Percentiles rank a stretch among this genome's conserved stretches.
These are phyloP conservation scores for Xyrichtys novacula DNA, from an alignment of 2,797 vertebrate genomes.

Conservation along the genomic window DNA sequence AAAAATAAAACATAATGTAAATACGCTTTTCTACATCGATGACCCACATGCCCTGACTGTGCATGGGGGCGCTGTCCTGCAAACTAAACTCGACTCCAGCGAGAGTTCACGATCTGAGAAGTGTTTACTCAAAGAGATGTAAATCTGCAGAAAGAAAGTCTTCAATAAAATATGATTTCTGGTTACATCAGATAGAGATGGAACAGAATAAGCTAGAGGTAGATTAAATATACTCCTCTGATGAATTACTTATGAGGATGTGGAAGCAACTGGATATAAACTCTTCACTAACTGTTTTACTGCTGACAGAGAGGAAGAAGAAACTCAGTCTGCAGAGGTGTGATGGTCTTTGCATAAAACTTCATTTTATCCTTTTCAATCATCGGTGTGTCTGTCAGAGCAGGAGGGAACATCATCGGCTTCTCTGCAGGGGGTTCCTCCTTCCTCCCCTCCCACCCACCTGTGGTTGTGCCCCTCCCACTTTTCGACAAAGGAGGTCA, in stretches of 20 bases:
- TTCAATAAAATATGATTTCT: constrained; percentile 18
- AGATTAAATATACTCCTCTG: background rate
- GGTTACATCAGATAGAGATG: constrained; percentile 9
- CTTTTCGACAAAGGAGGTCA: too few relatives aligned
- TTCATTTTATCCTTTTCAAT: background rate
- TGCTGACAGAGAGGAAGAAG: background rate
- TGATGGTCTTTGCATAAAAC: background rate
- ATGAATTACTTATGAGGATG: constrained; percentile 21
- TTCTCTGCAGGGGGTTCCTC: background rate
- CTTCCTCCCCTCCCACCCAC: background rate
- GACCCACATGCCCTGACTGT: background rate
- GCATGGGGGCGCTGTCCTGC: background rate
- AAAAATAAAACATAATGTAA: background rate
- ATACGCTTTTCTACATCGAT: background rate
- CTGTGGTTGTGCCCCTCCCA: background rate
- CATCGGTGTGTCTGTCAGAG: background rate
- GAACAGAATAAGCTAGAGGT: background rate
- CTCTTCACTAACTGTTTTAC: background rate
- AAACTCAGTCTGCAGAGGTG: background rate
- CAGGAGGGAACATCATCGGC: background rate
- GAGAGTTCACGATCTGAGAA: background rate
- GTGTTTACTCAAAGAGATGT: constrained; percentile 5
- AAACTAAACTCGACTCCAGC: background rate
- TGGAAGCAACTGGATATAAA: background rate
- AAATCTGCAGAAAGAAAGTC: background rate